Evolutionary conservation across 2,113 vertebrate genomes (phyloP), one percentile per base, ranked within the genome.

Genomic region (Hippocampus barbouri): DNA sequence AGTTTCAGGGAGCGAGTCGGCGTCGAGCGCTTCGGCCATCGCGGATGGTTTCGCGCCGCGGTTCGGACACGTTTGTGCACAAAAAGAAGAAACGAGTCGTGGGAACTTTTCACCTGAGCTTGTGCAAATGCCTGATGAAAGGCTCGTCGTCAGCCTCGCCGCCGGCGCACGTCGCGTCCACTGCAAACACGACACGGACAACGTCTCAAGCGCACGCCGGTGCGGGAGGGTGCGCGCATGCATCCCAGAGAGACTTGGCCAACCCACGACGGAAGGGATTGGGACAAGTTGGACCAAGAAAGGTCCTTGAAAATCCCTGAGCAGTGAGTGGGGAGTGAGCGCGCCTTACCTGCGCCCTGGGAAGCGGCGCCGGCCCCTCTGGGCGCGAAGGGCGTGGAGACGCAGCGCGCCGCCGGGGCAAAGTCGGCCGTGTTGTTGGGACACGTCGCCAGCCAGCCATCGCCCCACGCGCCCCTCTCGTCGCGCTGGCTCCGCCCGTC

Each of bases 381-480:
- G 69, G 82, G 83, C 1, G 88, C 88, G 68, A 93, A 96, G 0
- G 97, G 97, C 0, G 96, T 98, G 62, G 97, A 98, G 2, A 93
- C 92, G 0, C 94, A 88, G 63, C 83, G 93, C 23, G 95, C 92
- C n/a, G 92, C 83, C 71, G 87, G 77, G 18, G 91, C 91, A 20
- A 99, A 97, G 85, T 96, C 96, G 4, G 85, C 85, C 0, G 93
- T 94, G 89, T 82, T 94, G 80, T 94, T 94, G 14, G 95, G 94
- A 83, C 94, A 94, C 14, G 94, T 86, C 0, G 90, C 93, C 86
- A 98, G 86, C 0, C 92, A 93, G 90, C 87, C 79, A 81, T 90
- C 76, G 0, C 93, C 93, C 95, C 96, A 98, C 66, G 94, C 71
- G 0, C 94, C 93, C 66, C 88, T 94, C 69, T 97, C 96, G 14